A percentile compares a stretch with the other conserved stretches of the same genome.
phyloP scores from a whole-genome alignment of 2,113 vertebrate genomes.

The Pan paniscus region DNA sequence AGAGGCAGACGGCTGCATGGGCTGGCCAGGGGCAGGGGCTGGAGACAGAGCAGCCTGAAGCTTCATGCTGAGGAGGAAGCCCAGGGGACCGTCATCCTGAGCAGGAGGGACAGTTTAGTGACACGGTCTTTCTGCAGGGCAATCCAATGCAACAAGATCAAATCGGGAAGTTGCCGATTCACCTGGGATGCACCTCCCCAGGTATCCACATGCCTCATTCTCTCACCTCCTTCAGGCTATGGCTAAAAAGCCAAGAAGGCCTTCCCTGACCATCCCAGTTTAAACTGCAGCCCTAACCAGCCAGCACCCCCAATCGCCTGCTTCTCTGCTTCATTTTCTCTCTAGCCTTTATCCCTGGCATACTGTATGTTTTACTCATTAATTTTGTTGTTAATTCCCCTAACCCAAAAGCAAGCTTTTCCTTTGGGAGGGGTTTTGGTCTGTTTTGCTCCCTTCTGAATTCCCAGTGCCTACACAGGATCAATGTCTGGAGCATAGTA shows the following conservation, averaged over 20 bases:
- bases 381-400: not conserved
- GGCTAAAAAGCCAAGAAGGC: not conserved
- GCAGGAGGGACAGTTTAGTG: not conserved
- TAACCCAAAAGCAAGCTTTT: not conserved
- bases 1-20: not conserved
- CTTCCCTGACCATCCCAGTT: not conserved
- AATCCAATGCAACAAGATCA: not conserved
- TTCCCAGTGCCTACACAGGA: not conserved
- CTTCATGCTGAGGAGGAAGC: not conserved
- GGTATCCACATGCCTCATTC: not conserved
- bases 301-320: not conserved
- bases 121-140: not conserved
- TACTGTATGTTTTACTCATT: not conserved
- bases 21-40: not conserved
- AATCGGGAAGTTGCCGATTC: rapidly evolving
- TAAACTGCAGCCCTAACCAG: not conserved
- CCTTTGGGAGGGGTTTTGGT: not conserved
- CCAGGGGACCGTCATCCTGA: no score
- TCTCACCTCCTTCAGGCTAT: not conserved
- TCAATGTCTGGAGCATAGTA: no score
- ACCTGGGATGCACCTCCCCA: not conserved
- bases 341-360: not conserved
- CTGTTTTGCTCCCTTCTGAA: not conserved
- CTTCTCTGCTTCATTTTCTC: not conserved
- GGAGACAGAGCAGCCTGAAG: not conserved